Percentiles rank a stretch among this genome's conserved stretches.
These are phyloP conservation scores for Stichodactyla mertensii DNA, from an alignment of 64 coral and sea anemone species.

Conservation along the genomic window DNA sequence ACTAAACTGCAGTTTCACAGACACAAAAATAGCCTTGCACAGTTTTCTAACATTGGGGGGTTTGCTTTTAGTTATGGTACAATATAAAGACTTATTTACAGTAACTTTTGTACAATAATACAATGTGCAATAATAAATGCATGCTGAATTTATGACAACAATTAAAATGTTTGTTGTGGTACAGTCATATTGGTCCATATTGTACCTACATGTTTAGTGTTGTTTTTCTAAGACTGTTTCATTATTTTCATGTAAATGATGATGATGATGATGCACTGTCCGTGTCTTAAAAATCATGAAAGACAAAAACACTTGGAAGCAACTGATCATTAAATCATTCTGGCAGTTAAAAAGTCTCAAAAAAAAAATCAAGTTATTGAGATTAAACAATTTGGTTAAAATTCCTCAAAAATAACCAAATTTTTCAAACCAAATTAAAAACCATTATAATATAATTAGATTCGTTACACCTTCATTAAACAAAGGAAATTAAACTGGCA, in stretches of 20 bases:
- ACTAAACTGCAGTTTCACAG: not conserved
- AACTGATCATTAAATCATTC: not conserved
- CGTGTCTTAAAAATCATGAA: not conserved
- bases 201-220: not conserved
- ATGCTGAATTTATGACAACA: not conserved
- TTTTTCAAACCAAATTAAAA: too few species aligned
- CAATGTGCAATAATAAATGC: not conserved
- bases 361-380: too few species aligned
- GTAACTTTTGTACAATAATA: not conserved
- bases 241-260: too few species aligned
- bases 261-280: not conserved
- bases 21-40: not conserved
- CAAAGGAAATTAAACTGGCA: constrained; percentile 19
- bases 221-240: too few species aligned
- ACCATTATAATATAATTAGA: not conserved
- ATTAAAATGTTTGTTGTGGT: not conserved
- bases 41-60: not conserved
- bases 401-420: too few species aligned
- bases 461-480: not conserved
- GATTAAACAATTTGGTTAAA: too few species aligned
- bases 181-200: not conserved
- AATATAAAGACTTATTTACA: not conserved
- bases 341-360: not conserved
- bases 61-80: too few species aligned
- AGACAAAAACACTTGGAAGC: constrained; percentile 10